These are phyloP conservation scores for Pocota personata DNA, from an alignment of 2,888 invertebrate species.

Conservation along the genomic window DNA sequence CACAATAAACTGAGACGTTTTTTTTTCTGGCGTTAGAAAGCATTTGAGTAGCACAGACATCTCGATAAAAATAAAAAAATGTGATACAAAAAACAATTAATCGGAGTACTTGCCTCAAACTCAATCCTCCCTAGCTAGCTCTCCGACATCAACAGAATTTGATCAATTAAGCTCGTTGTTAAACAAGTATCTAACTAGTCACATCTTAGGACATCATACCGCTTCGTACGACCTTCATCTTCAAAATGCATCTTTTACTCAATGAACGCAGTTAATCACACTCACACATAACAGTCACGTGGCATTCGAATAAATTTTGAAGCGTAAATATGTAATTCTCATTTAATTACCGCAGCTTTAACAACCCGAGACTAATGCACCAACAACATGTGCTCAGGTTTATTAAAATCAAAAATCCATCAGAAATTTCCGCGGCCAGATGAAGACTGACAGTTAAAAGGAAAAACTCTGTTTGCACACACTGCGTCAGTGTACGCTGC, in stretches of 20 bases:
- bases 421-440: not conserved
- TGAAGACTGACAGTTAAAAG: slow-evolving; percentile 31
- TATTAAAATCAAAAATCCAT: slow-evolving; percentile 40
- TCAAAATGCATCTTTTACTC: not conserved
- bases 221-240: not conserved
- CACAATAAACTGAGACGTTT: too few relatives aligned
- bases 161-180: too few relatives aligned
- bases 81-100: too few relatives aligned
- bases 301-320: not conserved
- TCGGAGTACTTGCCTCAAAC: too few relatives aligned
- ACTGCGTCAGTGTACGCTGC: not conserved
- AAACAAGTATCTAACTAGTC: too few relatives aligned
- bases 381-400: not conserved
- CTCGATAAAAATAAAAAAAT: too few relatives aligned
- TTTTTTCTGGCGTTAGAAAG: too few relatives aligned
- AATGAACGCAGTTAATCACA: not conserved
- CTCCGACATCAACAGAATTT: too few relatives aligned
- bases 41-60: too few relatives aligned
- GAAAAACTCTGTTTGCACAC: slow-evolving; percentile 8
- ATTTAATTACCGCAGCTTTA: slow-evolving; percentile 8
- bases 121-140: too few relatives aligned
- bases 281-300: not conserved
- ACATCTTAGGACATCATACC: not conserved
- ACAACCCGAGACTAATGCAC: not conserved
- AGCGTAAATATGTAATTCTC: not conserved